A percentile compares a stretch with the other conserved stretches of the same genome.
These are phyloP conservation scores for Tetragonula carbonaria DNA, from an alignment of 2,888 invertebrate genomes.

Conservation along the genomic window DNA sequence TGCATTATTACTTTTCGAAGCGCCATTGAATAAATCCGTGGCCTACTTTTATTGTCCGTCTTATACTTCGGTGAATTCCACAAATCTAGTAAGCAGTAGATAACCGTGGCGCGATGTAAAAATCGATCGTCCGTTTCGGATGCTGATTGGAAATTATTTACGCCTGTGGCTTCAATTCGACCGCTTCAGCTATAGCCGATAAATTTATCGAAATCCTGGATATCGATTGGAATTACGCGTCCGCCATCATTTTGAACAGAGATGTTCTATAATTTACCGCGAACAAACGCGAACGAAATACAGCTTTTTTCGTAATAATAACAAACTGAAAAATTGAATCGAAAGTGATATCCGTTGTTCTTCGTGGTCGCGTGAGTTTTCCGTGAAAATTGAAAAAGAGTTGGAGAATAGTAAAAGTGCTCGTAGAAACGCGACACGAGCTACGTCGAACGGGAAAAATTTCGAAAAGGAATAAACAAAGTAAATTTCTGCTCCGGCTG, in stretches of 20 bases:
- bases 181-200: slow-evolving; percentile 6
- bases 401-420: background rate
- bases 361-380: background rate
- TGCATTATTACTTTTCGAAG: slow-evolving; percentile 69
- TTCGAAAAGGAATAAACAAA: slow-evolving; percentile 7
- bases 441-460: background rate
- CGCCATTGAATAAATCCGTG: slow-evolving; percentile 64
- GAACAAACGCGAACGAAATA: background rate
- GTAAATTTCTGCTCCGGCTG: slow-evolving; percentile 33
- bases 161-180: slow-evolving; percentile 33
- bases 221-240: slow-evolving; percentile 1
- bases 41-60: slow-evolving; percentile 59
- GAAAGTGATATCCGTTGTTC: background rate
- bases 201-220: slow-evolving; percentile 5
- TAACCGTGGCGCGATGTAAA: slow-evolving; percentile 29
- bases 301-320: no score
- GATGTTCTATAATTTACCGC: background rate
- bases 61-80: slow-evolving; percentile 42
- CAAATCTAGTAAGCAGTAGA: slow-evolving; percentile 42
- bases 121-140: slow-evolving; percentile 56
- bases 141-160: slow-evolving; percentile 62
- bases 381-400: background rate
- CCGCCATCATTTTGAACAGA: background rate
- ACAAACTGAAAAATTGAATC: background rate
- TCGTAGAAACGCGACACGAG: background rate